Conservation (phyloP, 2,888 invertebrate species). For the Halictus quadricinctus region DNA sequence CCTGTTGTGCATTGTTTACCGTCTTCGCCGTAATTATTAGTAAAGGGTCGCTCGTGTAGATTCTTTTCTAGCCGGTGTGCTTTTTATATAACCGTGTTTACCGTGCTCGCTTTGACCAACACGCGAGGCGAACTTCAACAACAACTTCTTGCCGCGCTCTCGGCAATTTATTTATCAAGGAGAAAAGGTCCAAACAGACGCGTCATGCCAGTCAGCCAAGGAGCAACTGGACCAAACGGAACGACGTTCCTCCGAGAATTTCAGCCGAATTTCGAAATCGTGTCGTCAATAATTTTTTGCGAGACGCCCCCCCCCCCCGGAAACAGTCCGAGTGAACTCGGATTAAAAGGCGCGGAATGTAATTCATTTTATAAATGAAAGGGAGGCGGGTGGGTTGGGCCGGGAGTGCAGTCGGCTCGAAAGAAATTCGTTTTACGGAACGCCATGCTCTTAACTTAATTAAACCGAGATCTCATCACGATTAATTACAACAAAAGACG, state of each 20-base stretch:
- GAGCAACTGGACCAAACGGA: background rate
- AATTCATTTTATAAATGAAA: slow-evolving; percentile 37
- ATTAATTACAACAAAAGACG: slow-evolving; percentile 36
- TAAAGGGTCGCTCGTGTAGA: background rate
- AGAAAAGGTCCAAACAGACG: background rate
- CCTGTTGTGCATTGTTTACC: background rate
- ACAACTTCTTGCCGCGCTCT: background rate
- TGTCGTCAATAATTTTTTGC: slow-evolving; percentile 7
- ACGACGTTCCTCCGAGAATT: background rate
- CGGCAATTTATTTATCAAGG: background rate
- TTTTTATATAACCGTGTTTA: background rate
- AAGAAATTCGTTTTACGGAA: slow-evolving; percentile 30
- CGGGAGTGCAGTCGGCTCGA: background rate
- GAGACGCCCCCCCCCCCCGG: too few species aligned
- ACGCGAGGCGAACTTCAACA: background rate
- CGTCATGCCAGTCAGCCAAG: background rate
- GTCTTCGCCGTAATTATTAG: background rate
- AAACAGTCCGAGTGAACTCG: background rate
- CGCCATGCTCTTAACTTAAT: slow-evolving; percentile 23
- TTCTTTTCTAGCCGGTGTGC: background rate
- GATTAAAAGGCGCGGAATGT: slow-evolving; percentile 18
- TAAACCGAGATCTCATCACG: slow-evolving; percentile 40
- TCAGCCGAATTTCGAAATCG: background rate
- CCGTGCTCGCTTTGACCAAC: background rate
- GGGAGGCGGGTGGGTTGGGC: background rate